Evolutionary conservation across 2,113 vertebrate genomes (phyloP).

Genomic region (Caranx ignobilis): DNA sequence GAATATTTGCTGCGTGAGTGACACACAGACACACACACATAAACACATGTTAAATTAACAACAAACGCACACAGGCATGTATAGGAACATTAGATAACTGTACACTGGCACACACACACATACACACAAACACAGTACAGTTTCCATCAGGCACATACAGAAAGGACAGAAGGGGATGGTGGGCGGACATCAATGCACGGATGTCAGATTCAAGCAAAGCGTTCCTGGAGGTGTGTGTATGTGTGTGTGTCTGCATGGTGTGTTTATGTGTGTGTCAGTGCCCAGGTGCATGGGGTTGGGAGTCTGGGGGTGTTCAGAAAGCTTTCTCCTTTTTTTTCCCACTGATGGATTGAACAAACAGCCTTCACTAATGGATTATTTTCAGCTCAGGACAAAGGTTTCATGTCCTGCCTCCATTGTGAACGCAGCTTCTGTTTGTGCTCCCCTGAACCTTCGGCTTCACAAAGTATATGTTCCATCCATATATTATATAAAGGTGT

Average conservation of each 20-base stretch:
- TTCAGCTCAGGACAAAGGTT: conserved; percentile 63
- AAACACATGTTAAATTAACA: conserved; percentile 6
- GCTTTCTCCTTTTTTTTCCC: conserved; percentile 35
- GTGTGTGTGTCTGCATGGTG: conserved; percentile 30
- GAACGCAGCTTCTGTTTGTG: conserved; percentile 8
- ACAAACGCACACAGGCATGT: conserved; percentile 10
- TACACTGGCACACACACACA: conserved; percentile 8
- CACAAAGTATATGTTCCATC: conserved; percentile 17
- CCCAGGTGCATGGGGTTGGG: conserved; percentile 67
- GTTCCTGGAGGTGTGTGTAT: conserved; percentile 53
- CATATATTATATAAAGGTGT: conserved; percentile 27
- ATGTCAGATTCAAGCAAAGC: conserved; percentile 69
- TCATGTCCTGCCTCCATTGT: conserved; percentile 53
- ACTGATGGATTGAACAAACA: conserved; percentile 67
- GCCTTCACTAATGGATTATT: conserved; percentile 75
- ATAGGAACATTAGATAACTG: conserved; percentile 33
- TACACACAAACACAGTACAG: conserved; percentile 17
- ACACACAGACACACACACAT: conserved; percentile 21
- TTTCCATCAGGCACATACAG: conserved; percentile 39
- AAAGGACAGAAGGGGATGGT: conserved; percentile 74
- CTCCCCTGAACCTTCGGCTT: conserved; percentile 30
- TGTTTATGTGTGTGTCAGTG: conserved; percentile 43
- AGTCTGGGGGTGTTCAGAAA: conserved; percentile 71
- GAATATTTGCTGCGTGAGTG: conserved; percentile 92
- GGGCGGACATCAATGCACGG: conserved; percentile 74